Conservation (phyloP, 1,140 invertebrate species). For the Oryctes rhinoceros region DNA sequence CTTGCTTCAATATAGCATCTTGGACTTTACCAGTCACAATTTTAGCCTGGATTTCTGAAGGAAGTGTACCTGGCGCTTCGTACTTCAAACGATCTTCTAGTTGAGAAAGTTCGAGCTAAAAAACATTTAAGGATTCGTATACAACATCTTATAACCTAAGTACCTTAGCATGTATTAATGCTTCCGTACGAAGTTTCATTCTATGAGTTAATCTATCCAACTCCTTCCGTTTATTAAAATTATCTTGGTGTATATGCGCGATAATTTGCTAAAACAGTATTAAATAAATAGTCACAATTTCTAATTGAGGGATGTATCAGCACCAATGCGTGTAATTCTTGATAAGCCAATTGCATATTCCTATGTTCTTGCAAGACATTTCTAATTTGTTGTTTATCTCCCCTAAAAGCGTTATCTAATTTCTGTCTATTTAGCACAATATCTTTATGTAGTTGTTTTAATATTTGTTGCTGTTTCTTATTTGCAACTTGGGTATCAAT, state of each 20-base stretch:
- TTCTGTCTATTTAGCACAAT: slow-evolving; percentile 61
- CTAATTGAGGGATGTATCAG: neutral
- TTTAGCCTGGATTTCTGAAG: slow-evolving; percentile 63
- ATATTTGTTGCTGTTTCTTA: slow-evolving; percentile 63
- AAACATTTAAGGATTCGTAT: slow-evolving; percentile 9
- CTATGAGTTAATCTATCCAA: slow-evolving; percentile 66
- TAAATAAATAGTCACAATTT: slow-evolving; percentile 24
- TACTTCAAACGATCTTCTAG: slow-evolving; percentile 63
- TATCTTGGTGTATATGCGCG: slow-evolving; percentile 67
- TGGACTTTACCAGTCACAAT: slow-evolving; percentile 66
- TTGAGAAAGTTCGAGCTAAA: slow-evolving; percentile 62
- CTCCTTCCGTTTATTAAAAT: slow-evolving; percentile 67
- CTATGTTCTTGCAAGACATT: slow-evolving; percentile 65
- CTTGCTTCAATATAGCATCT: slow-evolving; percentile 66
- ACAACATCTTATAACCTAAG: neutral
- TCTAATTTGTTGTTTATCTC: slow-evolving; percentile 67
- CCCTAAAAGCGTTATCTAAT: slow-evolving; percentile 65
- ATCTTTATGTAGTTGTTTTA: slow-evolving; percentile 62
- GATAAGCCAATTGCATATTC: slow-evolving; percentile 67
- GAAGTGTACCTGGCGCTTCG: slow-evolving; percentile 59
- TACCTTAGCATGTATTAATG: slow-evolving; percentile 11
- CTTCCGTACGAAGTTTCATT: slow-evolving; percentile 67
- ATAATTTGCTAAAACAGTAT: slow-evolving; percentile 64
- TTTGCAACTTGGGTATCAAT: slow-evolving; percentile 63
- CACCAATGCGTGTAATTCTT: slow-evolving; percentile 62